These are phyloP conservation scores for Tamandua tetradactyla DNA, from an alignment of 2,797 vertebrate genomes.

Conservation along the genomic window DNA sequence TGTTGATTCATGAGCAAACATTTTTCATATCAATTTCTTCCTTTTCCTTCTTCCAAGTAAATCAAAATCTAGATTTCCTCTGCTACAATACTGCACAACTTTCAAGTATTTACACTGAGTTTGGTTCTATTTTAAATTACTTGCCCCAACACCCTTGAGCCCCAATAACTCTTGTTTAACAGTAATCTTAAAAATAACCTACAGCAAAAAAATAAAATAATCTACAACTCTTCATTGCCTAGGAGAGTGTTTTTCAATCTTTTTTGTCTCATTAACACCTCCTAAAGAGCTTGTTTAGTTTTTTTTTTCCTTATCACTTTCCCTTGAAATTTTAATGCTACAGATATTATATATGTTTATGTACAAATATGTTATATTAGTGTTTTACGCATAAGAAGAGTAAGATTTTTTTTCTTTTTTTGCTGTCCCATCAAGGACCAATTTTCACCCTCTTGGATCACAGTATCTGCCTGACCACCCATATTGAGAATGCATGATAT, in stretches of 20 bases:
- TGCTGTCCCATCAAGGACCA: background rate
- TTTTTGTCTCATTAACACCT: background rate
- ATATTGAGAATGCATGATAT: background rate
- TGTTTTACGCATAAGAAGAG: background rate
- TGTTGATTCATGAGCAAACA: background rate
- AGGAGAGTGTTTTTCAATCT: background rate
- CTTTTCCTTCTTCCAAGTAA: background rate
- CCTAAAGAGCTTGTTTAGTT: background rate
- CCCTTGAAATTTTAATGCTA: background rate
- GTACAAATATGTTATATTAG: no score
- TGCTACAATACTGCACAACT: background rate
- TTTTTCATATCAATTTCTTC: background rate
- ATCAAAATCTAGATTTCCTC: background rate
- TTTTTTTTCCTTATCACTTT: background rate
- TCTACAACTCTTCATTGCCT: background rate
- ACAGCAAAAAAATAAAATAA: no score
- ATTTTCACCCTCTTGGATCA: background rate
- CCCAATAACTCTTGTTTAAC: background rate
- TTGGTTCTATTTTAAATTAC: background rate
- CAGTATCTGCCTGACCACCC: background rate
- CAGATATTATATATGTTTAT: no score
- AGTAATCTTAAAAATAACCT: background rate
- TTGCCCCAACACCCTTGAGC: background rate
- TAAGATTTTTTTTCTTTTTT: no score
- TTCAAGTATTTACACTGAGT: background rate